phyloP scores from a whole-genome alignment of 2,113 vertebrate genomes.

The Piaya cayana region DNA sequence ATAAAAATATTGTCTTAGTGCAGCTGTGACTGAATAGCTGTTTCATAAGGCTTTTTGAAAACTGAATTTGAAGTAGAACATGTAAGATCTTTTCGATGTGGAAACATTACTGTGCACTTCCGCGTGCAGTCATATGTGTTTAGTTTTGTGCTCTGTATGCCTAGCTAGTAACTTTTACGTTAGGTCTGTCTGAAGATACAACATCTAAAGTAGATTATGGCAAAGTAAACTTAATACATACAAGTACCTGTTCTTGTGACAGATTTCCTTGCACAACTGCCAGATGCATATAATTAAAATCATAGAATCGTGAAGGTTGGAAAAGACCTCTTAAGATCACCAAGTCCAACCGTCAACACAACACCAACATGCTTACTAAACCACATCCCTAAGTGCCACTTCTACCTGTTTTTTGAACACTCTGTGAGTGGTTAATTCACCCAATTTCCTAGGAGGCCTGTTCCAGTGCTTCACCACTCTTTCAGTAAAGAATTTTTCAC shows the following conservation, averaged over 20 bases:
- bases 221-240: background rate
- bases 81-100: background rate
- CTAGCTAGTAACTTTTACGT: background rate
- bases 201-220: background rate
- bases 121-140: accelerated
- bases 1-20: background rate
- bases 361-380: no score
- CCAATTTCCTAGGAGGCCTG: no score
- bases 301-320: no score
- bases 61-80: background rate
- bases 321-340: no score
- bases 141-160: background rate
- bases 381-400: no score
- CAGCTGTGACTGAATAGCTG: background rate
- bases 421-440: no score
- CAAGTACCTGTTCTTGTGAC: background rate
- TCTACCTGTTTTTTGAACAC: no score
- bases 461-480: no score
- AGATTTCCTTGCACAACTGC: background rate
- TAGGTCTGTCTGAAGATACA: background rate
- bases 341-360: no score
- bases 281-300: background rate
- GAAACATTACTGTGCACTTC: background rate
- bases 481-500: no score
- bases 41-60: background rate